phyloP scores from a whole-genome alignment of 2,888 invertebrate genomes.

The Camponotus fellah region DNA sequence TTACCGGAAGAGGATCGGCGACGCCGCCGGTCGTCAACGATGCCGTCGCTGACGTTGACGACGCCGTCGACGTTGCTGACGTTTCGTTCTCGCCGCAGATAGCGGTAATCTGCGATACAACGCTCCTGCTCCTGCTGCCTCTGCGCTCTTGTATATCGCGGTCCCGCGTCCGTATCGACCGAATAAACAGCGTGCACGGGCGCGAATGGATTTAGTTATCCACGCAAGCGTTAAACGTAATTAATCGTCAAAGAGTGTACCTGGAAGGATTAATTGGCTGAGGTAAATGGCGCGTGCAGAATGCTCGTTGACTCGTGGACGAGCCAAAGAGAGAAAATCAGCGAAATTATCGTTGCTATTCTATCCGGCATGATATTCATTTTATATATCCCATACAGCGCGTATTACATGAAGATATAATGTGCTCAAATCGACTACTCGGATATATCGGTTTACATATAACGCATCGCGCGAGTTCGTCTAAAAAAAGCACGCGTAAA shows the following conservation, averaged over 20 bases:
- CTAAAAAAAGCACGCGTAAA: background rate
- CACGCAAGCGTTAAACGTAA: slow-evolving; percentile 37
- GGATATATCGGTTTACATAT: slow-evolving; percentile 44
- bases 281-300: slow-evolving; percentile 16
- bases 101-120: slow-evolving; percentile 46
- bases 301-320: slow-evolving; percentile 12
- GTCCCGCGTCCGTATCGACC: slow-evolving; percentile 7
- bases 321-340: slow-evolving; percentile 20
- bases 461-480: slow-evolving; percentile 8
- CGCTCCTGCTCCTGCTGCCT: background rate
- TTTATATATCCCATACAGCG: background rate
- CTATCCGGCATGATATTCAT: background rate
- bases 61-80: slow-evolving; percentile 52
- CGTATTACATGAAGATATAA: slow-evolving; percentile 42
- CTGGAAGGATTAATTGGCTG: slow-evolving; percentile 34
- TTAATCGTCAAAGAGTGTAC: slow-evolving; percentile 36
- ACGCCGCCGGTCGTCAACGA: slow-evolving; percentile 26
- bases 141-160: slow-evolving; percentile 17
- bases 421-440: slow-evolving; percentile 68
- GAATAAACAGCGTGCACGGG: slow-evolving; percentile 28
- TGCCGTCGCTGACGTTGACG: slow-evolving; percentile 49
- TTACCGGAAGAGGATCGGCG: slow-evolving; percentile 18
- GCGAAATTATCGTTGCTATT: slow-evolving; percentile 65
- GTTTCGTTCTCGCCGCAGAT: slow-evolving; percentile 57
- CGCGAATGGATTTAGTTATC: slow-evolving; percentile 34